Evolutionary conservation across 2,797 vertebrate species (phyloP).

Genomic region (Microctenopoma lineatum): DNA sequence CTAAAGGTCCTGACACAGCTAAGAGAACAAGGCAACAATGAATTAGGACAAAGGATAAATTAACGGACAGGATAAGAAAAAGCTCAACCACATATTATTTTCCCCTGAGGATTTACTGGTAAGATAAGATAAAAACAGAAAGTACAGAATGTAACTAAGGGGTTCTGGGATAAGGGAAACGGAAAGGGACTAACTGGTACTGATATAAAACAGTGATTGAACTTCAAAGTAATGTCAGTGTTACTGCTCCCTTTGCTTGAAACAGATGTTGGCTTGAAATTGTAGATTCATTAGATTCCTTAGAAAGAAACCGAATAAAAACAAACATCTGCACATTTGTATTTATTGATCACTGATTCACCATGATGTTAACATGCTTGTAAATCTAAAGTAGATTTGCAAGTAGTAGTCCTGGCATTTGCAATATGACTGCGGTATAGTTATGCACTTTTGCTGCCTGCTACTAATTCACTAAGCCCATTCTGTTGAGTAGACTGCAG

Average conservation of each 20-base stretch:
- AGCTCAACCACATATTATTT: slow-evolving; percentile 1
- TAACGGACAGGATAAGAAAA: slow-evolving; percentile 19
- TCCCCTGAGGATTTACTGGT: not conserved
- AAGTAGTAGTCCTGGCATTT: slow-evolving; percentile 19
- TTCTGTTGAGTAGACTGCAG: slow-evolving; percentile 62
- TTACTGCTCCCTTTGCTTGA: slow-evolving; percentile 86
- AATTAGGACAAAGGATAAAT: slow-evolving; percentile 50
- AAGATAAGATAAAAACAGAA: slow-evolving; percentile 15
- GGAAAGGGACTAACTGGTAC: slow-evolving; percentile 36
- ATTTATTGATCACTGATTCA: slow-evolving; percentile 21
- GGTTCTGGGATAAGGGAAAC: slow-evolving; percentile 57
- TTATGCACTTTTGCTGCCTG: slow-evolving; percentile 36
- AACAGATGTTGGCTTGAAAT: slow-evolving; percentile 9
- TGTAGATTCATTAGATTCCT: slow-evolving; percentile 11
- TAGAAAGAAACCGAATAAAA: slow-evolving; percentile 8
- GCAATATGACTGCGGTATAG: slow-evolving; percentile 15
- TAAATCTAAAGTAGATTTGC: slow-evolving; percentile 6
- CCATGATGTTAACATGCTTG: slow-evolving; percentile 7
- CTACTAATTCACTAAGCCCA: slow-evolving; percentile 51
- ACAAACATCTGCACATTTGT: slow-evolving; percentile 21
- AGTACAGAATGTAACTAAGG: slow-evolving; percentile 13
- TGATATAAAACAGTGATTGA: slow-evolving; percentile 49
- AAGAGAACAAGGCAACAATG: not conserved
- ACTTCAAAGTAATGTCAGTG: slow-evolving; percentile 83
- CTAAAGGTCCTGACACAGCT: slow-evolving; percentile 26